phyloP scores from a whole-genome alignment of 2,888 invertebrate species.

The Diploptera punctata region DNA sequence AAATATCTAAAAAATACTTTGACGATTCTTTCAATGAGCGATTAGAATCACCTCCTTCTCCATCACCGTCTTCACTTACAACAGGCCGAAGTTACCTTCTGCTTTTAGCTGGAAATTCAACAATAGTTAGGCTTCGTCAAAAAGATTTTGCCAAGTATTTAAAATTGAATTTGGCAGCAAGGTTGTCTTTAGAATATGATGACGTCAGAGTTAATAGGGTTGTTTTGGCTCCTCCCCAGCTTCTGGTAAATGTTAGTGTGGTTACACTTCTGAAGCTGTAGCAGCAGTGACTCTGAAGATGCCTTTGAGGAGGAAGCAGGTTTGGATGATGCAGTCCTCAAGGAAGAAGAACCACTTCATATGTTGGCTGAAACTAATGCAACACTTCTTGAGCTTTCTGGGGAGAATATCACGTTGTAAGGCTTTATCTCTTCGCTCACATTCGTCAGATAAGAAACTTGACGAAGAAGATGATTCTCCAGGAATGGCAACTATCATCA shows the following conservation, averaged over 20 bases:
- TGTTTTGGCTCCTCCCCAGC: constrained; percentile 48
- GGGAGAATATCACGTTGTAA: constrained; percentile 50
- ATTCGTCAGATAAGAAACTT: background rate
- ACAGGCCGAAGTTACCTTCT: constrained; percentile 46
- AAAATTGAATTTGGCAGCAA: constrained; percentile 50
- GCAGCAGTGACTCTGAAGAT: constrained; percentile 39
- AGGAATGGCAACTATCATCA: background rate
- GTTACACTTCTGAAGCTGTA: constrained; percentile 45
- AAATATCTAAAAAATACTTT: background rate
- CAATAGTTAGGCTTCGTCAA: constrained; percentile 49
- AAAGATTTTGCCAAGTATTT: constrained; percentile 51
- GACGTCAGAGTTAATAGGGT: constrained; percentile 50
- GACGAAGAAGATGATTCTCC: constrained; percentile 15
- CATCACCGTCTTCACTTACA: background rate
- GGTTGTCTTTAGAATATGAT: constrained; percentile 50
- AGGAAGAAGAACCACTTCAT: constrained; percentile 48
- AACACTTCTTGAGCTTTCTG: constrained; percentile 50
- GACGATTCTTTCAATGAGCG: background rate
- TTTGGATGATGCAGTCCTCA: constrained; percentile 42
- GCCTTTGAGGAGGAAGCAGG: constrained; percentile 46
- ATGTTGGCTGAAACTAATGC: constrained; percentile 50
- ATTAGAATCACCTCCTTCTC: background rate
- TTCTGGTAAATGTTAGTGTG: constrained; percentile 50
- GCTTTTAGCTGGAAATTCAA: constrained; percentile 49
- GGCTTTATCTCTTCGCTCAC: constrained; percentile 38